phyloP scores from a whole-genome alignment of 2,113 vertebrate genomes.

The Hypanus sabinus region DNA sequence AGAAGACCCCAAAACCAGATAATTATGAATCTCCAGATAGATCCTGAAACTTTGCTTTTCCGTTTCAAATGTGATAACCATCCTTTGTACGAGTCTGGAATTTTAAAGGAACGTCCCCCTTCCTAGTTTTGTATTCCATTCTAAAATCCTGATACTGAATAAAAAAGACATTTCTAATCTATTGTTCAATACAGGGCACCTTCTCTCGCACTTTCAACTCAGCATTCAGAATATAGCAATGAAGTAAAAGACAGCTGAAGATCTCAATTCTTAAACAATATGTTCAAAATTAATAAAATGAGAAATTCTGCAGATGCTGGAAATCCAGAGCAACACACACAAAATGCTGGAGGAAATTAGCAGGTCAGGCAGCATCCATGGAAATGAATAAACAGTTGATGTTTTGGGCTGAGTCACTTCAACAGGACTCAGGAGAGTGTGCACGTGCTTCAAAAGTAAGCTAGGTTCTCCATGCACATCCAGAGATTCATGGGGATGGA shows the following conservation, averaged over 20 bases:
- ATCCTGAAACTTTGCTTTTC: background rate
- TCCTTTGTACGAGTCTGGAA: background rate
- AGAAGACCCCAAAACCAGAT: background rate
- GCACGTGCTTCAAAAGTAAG: no score
- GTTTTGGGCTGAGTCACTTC: no score
- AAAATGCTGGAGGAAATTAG: no score
- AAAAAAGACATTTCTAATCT: background rate
- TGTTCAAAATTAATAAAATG: no score
- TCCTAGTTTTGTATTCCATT: background rate
- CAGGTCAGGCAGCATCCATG: no score
- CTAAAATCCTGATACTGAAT: background rate
- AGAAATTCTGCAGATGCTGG: no score
- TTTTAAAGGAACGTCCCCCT: background rate
- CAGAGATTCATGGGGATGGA: background rate
- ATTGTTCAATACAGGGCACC: background rate
- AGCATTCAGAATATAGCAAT: no score
- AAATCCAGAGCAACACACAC: no score
- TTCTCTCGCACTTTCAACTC: background rate
- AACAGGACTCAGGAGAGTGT: no score
- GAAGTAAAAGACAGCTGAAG: background rate
- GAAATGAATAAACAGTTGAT: no score
- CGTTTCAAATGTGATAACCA: background rate
- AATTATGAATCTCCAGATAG: background rate
- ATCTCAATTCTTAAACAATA: background rate
- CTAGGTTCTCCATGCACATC: no score